Evolutionary conservation across 2,113 vertebrate genomes (phyloP).

Genomic region (Asarcornis scutulata): DNA sequence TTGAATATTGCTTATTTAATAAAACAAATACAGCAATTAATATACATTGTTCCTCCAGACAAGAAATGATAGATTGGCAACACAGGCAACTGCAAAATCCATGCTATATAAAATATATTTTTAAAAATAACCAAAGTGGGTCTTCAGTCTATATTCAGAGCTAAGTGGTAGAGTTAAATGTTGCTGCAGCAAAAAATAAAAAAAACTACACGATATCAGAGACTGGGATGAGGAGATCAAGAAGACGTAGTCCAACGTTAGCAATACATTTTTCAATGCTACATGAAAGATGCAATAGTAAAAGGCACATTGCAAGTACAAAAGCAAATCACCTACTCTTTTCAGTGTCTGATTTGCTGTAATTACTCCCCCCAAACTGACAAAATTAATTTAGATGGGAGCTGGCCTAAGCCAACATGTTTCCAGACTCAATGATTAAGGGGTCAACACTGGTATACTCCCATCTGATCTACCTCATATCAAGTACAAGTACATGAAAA

Average conservation of each 20-base stretch:
- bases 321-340: not conserved
- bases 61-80: not conserved
- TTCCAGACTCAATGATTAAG: not conserved
- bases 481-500: not conserved
- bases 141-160: conserved; percentile 9
- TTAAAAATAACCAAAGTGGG: not conserved
- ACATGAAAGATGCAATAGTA: not conserved
- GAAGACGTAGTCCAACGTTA: not conserved
- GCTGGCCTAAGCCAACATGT: not conserved
- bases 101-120: not conserved
- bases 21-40: not conserved
- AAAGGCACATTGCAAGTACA: not conserved
- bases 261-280: not conserved
- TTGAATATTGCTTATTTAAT: not conserved
- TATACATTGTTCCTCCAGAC: not conserved
- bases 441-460: not conserved
- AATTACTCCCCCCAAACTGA: not conserved
- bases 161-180: not conserved
- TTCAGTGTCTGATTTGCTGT: not conserved
- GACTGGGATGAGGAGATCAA: accelerated
- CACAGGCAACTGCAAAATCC: conserved; percentile 7
- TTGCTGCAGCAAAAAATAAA: conserved; percentile 13
- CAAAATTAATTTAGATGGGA: not conserved
- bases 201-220: not conserved
- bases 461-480: not conserved